Conservation (phyloP, 2,113 vertebrate genomes). For the Cavia aperea region DNA sequence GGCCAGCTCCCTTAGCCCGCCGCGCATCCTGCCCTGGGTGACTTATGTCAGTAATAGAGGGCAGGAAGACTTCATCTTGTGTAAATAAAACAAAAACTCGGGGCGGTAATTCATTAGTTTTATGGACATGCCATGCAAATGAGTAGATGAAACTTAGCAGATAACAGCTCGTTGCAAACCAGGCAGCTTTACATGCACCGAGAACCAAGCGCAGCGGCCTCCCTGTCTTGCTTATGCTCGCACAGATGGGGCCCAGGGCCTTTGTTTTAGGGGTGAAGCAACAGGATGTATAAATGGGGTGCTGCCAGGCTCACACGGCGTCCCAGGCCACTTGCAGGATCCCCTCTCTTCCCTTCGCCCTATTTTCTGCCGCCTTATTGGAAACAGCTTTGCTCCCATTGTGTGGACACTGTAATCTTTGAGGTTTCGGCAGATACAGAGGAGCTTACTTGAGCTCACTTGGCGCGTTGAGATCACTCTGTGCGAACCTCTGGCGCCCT, state of each 20-base stretch:
- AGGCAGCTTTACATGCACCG: slow-evolving; percentile 49
- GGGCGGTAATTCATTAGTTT: slow-evolving; percentile 58
- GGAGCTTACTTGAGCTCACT: slow-evolving; percentile 71
- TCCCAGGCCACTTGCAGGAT: slow-evolving; percentile 30
- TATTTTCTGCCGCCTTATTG: slow-evolving; percentile 66
- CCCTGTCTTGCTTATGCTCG: background rate
- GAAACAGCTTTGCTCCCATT: slow-evolving; percentile 68
- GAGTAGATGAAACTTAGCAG: slow-evolving; percentile 59
- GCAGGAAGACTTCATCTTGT: slow-evolving; percentile 63
- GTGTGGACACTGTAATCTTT: slow-evolving; percentile 70
- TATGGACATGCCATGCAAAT: slow-evolving; percentile 72
- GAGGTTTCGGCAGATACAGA: slow-evolving; percentile 64
- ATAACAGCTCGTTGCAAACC: slow-evolving; percentile 60
- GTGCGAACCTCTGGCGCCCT: slow-evolving; percentile 55
- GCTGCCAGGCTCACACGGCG: slow-evolving; percentile 63
- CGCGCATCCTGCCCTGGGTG: slow-evolving; percentile 34
- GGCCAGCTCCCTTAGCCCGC: background rate
- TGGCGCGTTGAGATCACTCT: slow-evolving; percentile 57
- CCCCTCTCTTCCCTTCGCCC: slow-evolving; percentile 45
- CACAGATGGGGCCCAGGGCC: slow-evolving; percentile 64
- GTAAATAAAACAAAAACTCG: slow-evolving; percentile 67
- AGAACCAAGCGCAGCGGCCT: slow-evolving; percentile 57
- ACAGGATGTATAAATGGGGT: background rate
- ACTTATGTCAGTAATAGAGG: slow-evolving; percentile 57
- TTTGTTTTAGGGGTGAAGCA: slow-evolving; percentile 70